Evolutionary conservation across 1,140 invertebrate species (phyloP).

Genomic region (Drosophila sturtevanti): DNA sequence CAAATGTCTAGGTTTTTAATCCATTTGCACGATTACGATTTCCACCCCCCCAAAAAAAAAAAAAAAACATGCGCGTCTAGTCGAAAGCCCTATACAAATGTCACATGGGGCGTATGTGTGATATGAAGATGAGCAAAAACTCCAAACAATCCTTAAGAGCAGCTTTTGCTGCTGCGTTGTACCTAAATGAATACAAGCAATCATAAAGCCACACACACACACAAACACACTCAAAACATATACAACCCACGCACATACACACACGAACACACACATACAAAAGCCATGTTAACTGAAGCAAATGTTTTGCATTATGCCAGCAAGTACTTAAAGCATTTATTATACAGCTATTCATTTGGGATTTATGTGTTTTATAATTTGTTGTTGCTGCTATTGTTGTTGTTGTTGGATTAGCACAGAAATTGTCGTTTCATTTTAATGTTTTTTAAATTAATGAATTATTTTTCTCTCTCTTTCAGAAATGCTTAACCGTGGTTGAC

Average conservation of each 20-base stretch:
- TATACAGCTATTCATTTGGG: slow-evolving; percentile 60
- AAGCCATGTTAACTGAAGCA: slow-evolving; percentile 52
- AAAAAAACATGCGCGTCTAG: slow-evolving; percentile 2
- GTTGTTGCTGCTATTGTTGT: slow-evolving; percentile 1
- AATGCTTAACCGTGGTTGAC: slow-evolving; percentile 15
- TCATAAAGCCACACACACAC: slow-evolving; percentile 18
- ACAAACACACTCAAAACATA: slow-evolving; percentile 19
- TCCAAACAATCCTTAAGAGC: not conserved
- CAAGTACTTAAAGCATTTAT: slow-evolving; percentile 63
- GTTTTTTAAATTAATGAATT: slow-evolving; percentile 13
- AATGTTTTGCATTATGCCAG: slow-evolving; percentile 53
- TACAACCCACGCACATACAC: slow-evolving; percentile 7
- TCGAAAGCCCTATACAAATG: not conserved
- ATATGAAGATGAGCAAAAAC: slow-evolving; percentile 10
- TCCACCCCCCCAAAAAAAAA: not conserved
- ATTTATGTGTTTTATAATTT: slow-evolving; percentile 56
- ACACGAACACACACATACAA: slow-evolving; percentile 32
- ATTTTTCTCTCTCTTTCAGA: slow-evolving; percentile 16
- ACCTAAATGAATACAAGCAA: slow-evolving; percentile 42
- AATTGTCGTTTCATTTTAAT: slow-evolving; percentile 47
- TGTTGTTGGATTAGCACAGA: slow-evolving; percentile 12
- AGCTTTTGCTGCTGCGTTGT: slow-evolving; percentile 9
- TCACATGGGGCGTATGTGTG: slow-evolving; percentile 42
- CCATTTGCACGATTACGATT: not conserved
- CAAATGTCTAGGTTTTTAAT: slow-evolving; percentile 6